Evolutionary conservation across 1,140 invertebrate species (phyloP).

Genomic region (Zaprionus gabonicus): DNA sequence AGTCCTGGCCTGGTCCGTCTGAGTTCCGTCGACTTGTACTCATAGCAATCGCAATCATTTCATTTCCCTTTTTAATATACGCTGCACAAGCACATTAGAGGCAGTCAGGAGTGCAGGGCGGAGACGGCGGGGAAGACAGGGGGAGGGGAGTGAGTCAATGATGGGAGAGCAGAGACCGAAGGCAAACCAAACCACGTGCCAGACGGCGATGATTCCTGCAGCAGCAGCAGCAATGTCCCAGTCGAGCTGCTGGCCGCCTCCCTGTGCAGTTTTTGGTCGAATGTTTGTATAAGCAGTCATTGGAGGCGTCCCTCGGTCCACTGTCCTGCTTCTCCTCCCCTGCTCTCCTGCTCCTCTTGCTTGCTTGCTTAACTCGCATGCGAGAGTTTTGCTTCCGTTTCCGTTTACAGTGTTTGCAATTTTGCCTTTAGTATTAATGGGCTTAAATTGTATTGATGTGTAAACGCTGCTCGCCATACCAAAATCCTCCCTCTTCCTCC

Average conservation of each 20-base stretch:
- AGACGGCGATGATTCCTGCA: slow-evolving; percentile 60
- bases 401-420: slow-evolving; percentile 81
- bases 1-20: slow-evolving; percentile 23
- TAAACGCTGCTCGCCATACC: slow-evolving; percentile 52
- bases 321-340: background rate
- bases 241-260: slow-evolving; percentile 23
- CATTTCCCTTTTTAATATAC: slow-evolving; percentile 83
- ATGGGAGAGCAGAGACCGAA: background rate
- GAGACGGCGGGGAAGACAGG: no score
- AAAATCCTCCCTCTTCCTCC: slow-evolving; percentile 21
- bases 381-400: slow-evolving; percentile 75
- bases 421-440: slow-evolving; percentile 78
- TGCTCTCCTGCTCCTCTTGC: background rate
- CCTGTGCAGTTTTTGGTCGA: slow-evolving; percentile 72
- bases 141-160: background rate
- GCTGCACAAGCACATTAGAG: slow-evolving; percentile 80
- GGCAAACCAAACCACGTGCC: slow-evolving; percentile 69
- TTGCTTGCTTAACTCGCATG: slow-evolving; percentile 40
- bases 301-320: slow-evolving; percentile 54
- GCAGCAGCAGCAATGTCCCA: slow-evolving; percentile 7
- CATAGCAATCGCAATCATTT: slow-evolving; percentile 77
- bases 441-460: slow-evolving; percentile 79
- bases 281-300: slow-evolving; percentile 77
- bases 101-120: background rate
- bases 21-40: slow-evolving; percentile 25